Percentiles rank a stretch among this genome's conserved stretches.
Conservation (phyloP, 2,888 invertebrate genomes). For the Homarus gammarus region DNA sequence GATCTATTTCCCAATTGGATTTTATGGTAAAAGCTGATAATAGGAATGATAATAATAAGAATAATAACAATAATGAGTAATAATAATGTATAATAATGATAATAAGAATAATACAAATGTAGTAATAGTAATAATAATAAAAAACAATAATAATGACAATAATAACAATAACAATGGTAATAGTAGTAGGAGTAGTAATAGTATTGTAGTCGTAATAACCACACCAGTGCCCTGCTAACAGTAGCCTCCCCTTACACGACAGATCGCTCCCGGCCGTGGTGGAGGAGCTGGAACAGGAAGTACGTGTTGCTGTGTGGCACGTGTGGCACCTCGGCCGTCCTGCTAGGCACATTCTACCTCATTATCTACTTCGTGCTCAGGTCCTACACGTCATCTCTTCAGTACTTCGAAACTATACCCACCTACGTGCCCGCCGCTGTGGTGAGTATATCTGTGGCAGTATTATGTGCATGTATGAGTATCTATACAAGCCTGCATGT, state of each 20-base stretch:
- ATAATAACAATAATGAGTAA: no score
- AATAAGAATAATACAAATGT: no score
- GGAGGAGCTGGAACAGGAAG: slow-evolving; percentile 81
- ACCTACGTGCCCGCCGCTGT: slow-evolving; percentile 94
- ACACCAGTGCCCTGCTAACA: no score
- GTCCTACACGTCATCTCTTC: slow-evolving; percentile 87
- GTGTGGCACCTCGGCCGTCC: slow-evolving; percentile 88
- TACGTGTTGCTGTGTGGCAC: slow-evolving; percentile 91
- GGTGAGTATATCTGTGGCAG: slow-evolving; percentile 82
- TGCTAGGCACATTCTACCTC: slow-evolving; percentile 88
- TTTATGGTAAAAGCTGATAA: no score
- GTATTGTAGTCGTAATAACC: no score
- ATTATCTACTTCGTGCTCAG: slow-evolving; percentile 89
- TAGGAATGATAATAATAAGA: no score
- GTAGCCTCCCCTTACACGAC: slow-evolving; percentile 9
- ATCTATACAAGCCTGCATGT: slow-evolving; percentile 2
- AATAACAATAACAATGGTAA: no score
- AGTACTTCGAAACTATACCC: slow-evolving; percentile 93
- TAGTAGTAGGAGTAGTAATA: no score
- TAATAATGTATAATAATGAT: no score
- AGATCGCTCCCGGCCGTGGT: slow-evolving; percentile 74
- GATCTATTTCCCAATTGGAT: no score
- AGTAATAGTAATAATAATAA: no score
- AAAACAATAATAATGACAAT: no score
- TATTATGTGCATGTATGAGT: background rate